Base-by-base conservation (phyloP, 2,113 vertebrate species). In the Nothobranchius kuhntae region DNA sequence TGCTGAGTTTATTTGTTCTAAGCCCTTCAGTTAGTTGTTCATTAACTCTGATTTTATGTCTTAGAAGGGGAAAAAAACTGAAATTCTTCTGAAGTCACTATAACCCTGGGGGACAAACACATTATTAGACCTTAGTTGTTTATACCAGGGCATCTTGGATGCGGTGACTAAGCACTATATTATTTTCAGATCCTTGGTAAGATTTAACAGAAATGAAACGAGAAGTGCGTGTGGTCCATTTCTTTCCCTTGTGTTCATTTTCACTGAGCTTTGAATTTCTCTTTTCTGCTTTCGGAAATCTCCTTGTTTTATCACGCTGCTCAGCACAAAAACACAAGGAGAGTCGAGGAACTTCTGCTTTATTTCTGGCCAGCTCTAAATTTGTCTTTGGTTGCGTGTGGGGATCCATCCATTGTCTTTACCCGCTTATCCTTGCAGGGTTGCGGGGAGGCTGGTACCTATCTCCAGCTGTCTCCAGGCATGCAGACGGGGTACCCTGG, bases 181-280 rank as follows among this genome's bases (percentile, higher is more conserved):
- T 45, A 77, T 82, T 88, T 85, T 67, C 76, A 77, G 62, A 71
- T 81, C 56, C 57, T 38, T 30, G 75, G 9, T 42, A n/a, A 67
- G 47, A 24, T 87, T 51, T 81, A 80, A 53, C 57, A 81, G 89
- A 90, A 89, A 85, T 83, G 89, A 90, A 90, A 90, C 65, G 3
- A 76, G 82, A 82, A 89, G 75, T 77, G 50, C 36, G n/a, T 45
- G 59, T 56, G 6, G 5, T 63, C 52, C 42, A 55, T 72, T 64
- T 73, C 75, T 60, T 46, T 61, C 61, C 36, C 48, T 50, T 6
- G 12, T 54, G 50, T 65, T 66, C 48, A 63, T 67, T 67, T 82
- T 87, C 15, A 46, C 54, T 26, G 11, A 67, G 48, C 61, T 77
- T 58, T 54, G 60, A 71, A 36, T 68, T 73, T 35, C 21, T 50